A percentile compares a stretch with the other conserved stretches of the same genome.
Conservation (phyloP, 2,113 vertebrate species). For the Neogobius melanostomus region DNA sequence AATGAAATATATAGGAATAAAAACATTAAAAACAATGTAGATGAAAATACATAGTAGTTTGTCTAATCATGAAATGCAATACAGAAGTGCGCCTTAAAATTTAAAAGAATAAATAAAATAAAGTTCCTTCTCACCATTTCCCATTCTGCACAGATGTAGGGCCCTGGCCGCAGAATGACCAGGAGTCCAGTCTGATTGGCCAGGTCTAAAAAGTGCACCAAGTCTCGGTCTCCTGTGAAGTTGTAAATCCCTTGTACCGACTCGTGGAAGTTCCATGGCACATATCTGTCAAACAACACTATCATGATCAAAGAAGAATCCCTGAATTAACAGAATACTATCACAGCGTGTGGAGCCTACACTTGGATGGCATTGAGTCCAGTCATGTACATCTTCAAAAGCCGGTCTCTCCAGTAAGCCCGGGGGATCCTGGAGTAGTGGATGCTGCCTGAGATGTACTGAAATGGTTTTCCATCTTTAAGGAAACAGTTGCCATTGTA, state of each 20-base stretch:
- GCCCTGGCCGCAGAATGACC: conserved; percentile 93
- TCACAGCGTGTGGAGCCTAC: conserved; percentile 73
- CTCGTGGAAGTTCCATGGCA: conserved; percentile 98
- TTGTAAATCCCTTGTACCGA: conserved; percentile 78
- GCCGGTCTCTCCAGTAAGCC: conserved; percentile 89
- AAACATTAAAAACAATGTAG: background rate
- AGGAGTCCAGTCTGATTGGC: conserved; percentile 85
- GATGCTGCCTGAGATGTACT: conserved; percentile 91
- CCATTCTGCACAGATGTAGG: conserved; percentile 99
- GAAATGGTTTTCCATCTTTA: conserved; percentile 86
- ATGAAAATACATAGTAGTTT: background rate
- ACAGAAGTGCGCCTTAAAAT: background rate
- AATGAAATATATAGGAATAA: background rate
- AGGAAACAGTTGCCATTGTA: conserved; percentile 81
- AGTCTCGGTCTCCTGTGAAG: conserved; percentile 84
- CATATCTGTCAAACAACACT: conserved; percentile 77
- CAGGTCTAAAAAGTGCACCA: conserved; percentile 87
- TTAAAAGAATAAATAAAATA: background rate
- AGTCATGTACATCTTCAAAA: conserved; percentile 90
- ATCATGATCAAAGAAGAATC: background rate
- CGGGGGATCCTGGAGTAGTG: conserved; percentile 90
- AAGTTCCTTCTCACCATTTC: conserved; percentile 85
- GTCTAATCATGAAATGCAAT: background rate
- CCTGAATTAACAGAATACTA: too few relatives aligned
- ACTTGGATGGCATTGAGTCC: conserved; percentile 90